Evolutionary conservation across 2,888 invertebrate genomes (phyloP).

Genomic region (Drosophila infuscata): DNA sequence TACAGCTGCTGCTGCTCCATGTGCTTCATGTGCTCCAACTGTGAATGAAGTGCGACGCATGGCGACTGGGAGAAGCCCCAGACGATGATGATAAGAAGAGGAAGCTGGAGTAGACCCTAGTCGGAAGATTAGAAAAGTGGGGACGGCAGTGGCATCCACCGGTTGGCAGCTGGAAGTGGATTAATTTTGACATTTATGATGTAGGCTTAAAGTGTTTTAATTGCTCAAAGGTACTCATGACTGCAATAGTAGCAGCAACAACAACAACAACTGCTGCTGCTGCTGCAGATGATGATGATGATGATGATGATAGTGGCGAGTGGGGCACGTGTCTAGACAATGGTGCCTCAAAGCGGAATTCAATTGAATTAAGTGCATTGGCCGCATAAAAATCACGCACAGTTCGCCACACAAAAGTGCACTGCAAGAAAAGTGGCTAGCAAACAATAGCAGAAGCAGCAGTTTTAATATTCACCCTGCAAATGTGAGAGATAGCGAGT

Average conservation of each 20-base stretch:
- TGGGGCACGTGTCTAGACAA: constrained; percentile 57
- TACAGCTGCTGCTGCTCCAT: constrained; percentile 60
- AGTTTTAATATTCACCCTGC: background rate
- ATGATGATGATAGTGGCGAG: constrained; percentile 18
- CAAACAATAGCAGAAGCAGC: background rate
- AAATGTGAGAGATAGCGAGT: background rate
- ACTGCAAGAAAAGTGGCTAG: constrained; percentile 19
- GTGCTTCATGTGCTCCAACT: constrained; percentile 26
- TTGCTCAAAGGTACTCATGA: constrained; percentile 60
- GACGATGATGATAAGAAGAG: constrained; percentile 11
- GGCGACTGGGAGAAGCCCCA: constrained; percentile 15
- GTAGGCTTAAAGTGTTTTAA: constrained; percentile 72
- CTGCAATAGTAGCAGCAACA: constrained; percentile 5
- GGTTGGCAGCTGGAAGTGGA: constrained; percentile 69
- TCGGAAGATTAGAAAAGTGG: constrained; percentile 29
- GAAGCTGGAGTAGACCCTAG: constrained; percentile 11
- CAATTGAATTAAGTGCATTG: constrained; percentile 67
- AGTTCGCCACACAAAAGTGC: constrained; percentile 12
- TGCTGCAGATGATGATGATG: rapidly evolving
- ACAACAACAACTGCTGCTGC: constrained; percentile 6
- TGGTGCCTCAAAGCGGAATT: constrained; percentile 28
- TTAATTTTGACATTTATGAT: constrained; percentile 80
- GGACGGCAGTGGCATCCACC: constrained; percentile 22
- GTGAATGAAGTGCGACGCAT: constrained; percentile 42
- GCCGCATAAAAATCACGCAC: constrained; percentile 70